Conservation (phyloP, 1,140 invertebrate genomes). For the Diachasmimorpha longicaudata region DNA sequence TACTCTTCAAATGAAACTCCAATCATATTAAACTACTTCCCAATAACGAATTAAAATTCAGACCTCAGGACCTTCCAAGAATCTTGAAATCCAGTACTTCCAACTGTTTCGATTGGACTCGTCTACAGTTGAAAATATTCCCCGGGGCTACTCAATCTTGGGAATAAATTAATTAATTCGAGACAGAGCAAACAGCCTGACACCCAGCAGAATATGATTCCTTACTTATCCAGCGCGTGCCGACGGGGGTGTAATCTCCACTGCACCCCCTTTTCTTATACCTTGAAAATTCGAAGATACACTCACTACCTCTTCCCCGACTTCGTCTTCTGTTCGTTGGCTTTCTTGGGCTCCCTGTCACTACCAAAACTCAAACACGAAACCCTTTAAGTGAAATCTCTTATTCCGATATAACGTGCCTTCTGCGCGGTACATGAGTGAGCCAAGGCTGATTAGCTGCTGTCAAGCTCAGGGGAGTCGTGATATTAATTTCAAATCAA, state of each 20-base stretch:
- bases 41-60: neutral
- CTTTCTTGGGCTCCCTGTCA: constrained; percentile 55
- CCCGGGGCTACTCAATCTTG: constrained; percentile 35
- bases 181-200: constrained; percentile 52
- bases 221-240: constrained; percentile 47
- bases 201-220: constrained; percentile 55
- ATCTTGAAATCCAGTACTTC: neutral
- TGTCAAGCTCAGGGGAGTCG: constrained; percentile 61
- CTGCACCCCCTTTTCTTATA: neutral
- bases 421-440: constrained; percentile 19
- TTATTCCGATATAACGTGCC: constrained; percentile 60
- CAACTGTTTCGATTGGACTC: neutral
- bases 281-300: neutral
- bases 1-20: too few species aligned
- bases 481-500: constrained; percentile 64
- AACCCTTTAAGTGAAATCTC: constrained; percentile 65
- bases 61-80: neutral
- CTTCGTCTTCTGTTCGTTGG: constrained; percentile 34
- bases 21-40: neutral
- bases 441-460: constrained; percentile 56
- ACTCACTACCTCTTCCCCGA: constrained; percentile 24
- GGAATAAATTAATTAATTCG: constrained; percentile 57
- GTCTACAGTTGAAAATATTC: neutral
- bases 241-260: neutral
- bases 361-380: constrained; percentile 63